phyloP scores from a whole-genome alignment of 2,797 vertebrate species.

The Ispidina picta region DNA sequence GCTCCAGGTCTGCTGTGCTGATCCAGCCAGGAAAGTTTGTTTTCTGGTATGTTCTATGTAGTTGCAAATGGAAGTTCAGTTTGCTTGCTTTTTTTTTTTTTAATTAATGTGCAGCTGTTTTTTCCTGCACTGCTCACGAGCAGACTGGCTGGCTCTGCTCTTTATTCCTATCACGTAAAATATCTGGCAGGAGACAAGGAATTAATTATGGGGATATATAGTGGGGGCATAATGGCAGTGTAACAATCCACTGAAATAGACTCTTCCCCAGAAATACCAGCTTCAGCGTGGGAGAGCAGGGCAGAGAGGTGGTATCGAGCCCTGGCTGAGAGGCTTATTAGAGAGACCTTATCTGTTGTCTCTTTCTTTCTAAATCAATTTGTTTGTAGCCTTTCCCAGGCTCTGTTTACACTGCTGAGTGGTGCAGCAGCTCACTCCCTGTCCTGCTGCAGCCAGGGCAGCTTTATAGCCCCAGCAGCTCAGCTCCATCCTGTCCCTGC shows the following conservation, averaged over 20 bases:
- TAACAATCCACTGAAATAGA: neutral
- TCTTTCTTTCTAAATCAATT: neutral
- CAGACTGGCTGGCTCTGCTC: neutral
- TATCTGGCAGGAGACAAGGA: neutral
- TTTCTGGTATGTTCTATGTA: neutral
- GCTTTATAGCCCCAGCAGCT: neutral
- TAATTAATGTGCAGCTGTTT: neutral
- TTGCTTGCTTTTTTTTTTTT: neutral
- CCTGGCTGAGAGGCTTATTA: neutral
- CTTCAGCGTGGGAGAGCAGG: neutral
- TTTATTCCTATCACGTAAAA: neutral
- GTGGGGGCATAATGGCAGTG: neutral
- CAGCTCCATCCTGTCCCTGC: neutral
- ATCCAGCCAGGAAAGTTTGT: neutral
- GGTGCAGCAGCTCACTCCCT: neutral
- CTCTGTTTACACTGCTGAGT: neutral
- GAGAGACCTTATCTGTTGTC: neutral
- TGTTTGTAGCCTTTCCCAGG: neutral
- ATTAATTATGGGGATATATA: neutral
- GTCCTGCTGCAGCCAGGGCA: neutral
- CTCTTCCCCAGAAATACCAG: neutral
- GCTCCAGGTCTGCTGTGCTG: neutral
- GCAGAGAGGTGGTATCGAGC: neutral
- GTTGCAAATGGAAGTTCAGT: neutral
- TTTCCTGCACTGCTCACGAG: neutral